Conservation (phyloP, 2,888 invertebrate genomes). For the Tinea pellionella region DNA sequence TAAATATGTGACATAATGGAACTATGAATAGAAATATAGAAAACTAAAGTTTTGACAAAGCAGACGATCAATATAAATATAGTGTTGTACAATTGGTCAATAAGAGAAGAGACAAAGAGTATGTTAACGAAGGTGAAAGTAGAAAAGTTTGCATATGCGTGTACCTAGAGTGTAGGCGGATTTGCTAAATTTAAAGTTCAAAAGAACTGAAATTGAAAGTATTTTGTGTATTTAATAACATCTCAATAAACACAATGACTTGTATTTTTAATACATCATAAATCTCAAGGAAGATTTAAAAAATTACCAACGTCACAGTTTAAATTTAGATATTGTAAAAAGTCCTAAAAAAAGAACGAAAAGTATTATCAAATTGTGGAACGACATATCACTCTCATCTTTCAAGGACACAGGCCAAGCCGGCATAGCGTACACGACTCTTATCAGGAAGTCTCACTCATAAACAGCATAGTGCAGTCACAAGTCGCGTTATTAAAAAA, state of each 20-base stretch:
- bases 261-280: neutral
- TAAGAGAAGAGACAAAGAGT: constrained; percentile 23
- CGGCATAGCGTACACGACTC: too few relatives aligned
- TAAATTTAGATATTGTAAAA: too few relatives aligned
- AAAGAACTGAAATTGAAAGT: neutral
- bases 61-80: constrained; percentile 19
- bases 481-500: too few relatives aligned
- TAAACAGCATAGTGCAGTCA: too few relatives aligned
- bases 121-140: constrained; percentile 33
- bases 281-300: too few relatives aligned
- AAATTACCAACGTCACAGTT: too few relatives aligned
- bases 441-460: too few relatives aligned
- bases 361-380: too few relatives aligned
- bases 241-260: neutral
- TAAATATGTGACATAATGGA: too few relatives aligned
- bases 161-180: constrained; percentile 38
- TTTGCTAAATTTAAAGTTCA: constrained; percentile 26
- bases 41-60: constrained; percentile 7
- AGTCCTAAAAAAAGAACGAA: too few relatives aligned
- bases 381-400: too few relatives aligned
- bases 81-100: constrained; percentile 24
- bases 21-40: neutral
- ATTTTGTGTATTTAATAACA: neutral
- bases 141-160: constrained; percentile 33
- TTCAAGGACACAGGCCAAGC: too few relatives aligned